Base-by-base conservation (phyloP, 2,113 vertebrate genomes). In the Tragelaphus strepsiceros region DNA sequence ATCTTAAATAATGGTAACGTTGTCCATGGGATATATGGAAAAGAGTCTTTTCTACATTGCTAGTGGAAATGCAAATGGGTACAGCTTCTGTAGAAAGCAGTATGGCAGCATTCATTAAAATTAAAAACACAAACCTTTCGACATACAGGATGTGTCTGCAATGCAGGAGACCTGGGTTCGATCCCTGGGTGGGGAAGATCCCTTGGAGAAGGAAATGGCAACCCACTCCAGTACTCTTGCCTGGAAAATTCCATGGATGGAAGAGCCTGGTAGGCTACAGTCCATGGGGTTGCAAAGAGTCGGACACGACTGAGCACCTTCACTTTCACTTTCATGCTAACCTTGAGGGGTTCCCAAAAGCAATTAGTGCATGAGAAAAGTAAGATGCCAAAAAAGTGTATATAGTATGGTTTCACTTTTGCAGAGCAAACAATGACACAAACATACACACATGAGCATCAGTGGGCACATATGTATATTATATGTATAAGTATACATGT, bases 81-180 rank as follows among this genome's bases (percentile, higher is more conserved):
- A 22, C 7, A 80, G 21, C 32, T 83, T 22, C 58, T 89, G 71
- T 85, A 64, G 62, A 85, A 93, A 83, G 39, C 83, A 74, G 95
- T 46, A 49, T 51, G n/a, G 13, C 17, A 93, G 86, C 46, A 83
- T 97, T 83, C 39, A 92, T 91, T 87, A 91, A 96, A n/a, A 91
- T 77, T 39, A 67, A 97, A 94, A 64, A 67, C 6, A 59, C 85
- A 94, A 96, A 80, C 8, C 39, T 90, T 93, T 92, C 35, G 86
- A 93, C 26, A 15, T 19, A 49, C 11, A 49, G 11, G 2, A 2
- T 12, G 2, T 49, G 49, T 11, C 49, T 49, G 49, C 2, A 49
- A 49, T 49, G 49, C 49, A 49, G 49, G 11, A 49, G 49, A 49
- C 49, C 49, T 1, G 11, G 49, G 49, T 49, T 49, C 49, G 2